phyloP scores from a whole-genome alignment of 2,113 vertebrate species.

The Scomber scombrus region DNA sequence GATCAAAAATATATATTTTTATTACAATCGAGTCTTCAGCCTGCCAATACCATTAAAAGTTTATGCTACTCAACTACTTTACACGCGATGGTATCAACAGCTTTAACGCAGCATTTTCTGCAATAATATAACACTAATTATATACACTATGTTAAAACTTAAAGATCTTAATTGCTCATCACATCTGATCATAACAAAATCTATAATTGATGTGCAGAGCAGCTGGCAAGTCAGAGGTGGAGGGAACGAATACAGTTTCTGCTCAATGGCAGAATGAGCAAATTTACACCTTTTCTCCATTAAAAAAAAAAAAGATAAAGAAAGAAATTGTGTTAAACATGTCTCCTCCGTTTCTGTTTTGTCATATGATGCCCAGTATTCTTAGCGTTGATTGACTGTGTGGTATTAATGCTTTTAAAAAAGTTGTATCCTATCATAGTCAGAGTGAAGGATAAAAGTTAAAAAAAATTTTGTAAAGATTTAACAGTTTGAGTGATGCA shows the following conservation, averaged over 20 bases:
- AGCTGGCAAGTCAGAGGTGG: not conserved
- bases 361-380: not conserved
- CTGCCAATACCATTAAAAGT: slow-evolving; percentile 36
- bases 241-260: not conserved
- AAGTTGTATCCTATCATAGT: not conserved
- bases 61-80: slow-evolving; percentile 15
- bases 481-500: not conserved
- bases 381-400: not conserved
- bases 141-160: not conserved
- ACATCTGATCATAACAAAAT: not conserved
- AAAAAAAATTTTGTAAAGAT: not conserved
- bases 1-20: slow-evolving; percentile 35
- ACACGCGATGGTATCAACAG: not conserved
- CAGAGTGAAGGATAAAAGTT: not conserved
- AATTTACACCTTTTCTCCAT: not conserved
- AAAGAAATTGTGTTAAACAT: not conserved
- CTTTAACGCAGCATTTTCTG: not conserved
- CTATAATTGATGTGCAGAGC: not conserved
- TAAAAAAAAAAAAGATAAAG: not conserved
- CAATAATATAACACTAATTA: not conserved
- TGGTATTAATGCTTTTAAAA: not conserved
- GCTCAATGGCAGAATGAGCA: not conserved
- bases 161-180: slow-evolving; percentile 13
- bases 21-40: slow-evolving; percentile 3
- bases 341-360: not conserved